Evolutionary conservation across 2,113 vertebrate genomes (phyloP).

Genomic region (Erinaceus europaeus): DNA sequence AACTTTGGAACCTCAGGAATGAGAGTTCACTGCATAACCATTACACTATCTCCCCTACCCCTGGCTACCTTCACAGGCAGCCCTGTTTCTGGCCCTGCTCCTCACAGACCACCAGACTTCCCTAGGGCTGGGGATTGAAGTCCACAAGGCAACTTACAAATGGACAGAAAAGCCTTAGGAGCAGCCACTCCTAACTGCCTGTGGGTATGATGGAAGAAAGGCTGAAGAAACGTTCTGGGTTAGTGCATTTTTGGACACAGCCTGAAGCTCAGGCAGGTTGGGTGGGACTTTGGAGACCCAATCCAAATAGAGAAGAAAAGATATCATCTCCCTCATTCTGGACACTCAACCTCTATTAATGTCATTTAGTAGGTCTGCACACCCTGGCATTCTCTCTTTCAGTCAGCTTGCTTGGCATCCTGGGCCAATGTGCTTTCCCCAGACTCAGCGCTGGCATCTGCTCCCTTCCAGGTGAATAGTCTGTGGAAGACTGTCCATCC

Average conservation of each 20-base stretch:
- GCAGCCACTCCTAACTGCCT: too few species aligned
- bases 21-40: too few species aligned
- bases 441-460: neutral
- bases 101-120: too few species aligned
- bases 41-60: too few species aligned
- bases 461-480: neutral
- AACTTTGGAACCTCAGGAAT: too few species aligned
- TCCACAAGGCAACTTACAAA: too few species aligned
- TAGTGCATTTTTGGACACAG: neutral
- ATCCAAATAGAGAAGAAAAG: rapidly evolving
- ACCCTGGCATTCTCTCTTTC: rapidly evolving
- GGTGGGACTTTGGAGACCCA: too few species aligned
- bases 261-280: neutral
- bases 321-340: neutral
- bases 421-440: rapidly evolving
- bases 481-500: neutral
- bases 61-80: too few species aligned
- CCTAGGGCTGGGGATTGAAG: too few species aligned
- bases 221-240: neutral
- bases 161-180: too few species aligned
- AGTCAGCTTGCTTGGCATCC: rapidly evolving
- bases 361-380: rapidly evolving
- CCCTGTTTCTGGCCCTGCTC: too few species aligned
- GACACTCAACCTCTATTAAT: rapidly evolving
- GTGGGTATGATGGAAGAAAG: too few species aligned